These are phyloP conservation scores for Diplolepis rosae DNA, from an alignment of 2,888 invertebrate genomes.

Conservation along the genomic window DNA sequence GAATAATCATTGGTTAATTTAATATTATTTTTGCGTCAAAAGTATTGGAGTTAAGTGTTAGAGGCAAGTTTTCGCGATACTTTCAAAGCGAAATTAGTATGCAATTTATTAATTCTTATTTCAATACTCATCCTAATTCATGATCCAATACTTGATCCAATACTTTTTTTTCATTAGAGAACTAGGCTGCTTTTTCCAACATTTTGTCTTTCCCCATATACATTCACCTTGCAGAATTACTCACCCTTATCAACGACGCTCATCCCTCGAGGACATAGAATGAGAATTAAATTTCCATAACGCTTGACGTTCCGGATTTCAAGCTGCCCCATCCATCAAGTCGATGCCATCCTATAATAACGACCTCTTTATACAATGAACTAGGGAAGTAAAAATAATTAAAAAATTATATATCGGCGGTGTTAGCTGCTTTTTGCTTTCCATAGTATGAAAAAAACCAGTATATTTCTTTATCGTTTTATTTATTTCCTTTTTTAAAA, in stretches of 20 bases:
- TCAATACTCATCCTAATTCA: too few relatives aligned
- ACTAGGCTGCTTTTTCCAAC: background rate
- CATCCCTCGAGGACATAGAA: conserved; percentile 27
- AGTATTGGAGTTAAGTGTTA: too few relatives aligned
- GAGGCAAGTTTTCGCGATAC: too few relatives aligned
- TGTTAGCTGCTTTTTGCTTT: background rate
- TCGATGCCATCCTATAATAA: conserved; percentile 4
- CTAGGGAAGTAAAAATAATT: background rate
- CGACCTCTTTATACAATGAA: background rate
- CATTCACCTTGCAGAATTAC: conserved; percentile 35
- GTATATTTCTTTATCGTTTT: background rate
- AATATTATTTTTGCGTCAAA: too few relatives aligned
- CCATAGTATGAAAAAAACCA: background rate
- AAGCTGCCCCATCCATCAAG: conserved; percentile 37
- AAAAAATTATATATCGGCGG: background rate
- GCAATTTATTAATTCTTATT: too few relatives aligned
- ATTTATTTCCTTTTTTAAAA: background rate
- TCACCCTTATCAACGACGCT: conserved; percentile 38
- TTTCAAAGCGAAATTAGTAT: too few relatives aligned
- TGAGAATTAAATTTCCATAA: conserved; percentile 38
- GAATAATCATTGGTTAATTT: too few relatives aligned
- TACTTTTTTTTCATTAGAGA: too few relatives aligned
- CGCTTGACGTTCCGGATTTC: conserved; percentile 34
- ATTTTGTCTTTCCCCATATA: conserved; percentile 28
- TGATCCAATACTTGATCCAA: too few relatives aligned